phyloP scores from a whole-genome alignment of 2,113 vertebrate species.

The Thoracochromis brauschi region DNA sequence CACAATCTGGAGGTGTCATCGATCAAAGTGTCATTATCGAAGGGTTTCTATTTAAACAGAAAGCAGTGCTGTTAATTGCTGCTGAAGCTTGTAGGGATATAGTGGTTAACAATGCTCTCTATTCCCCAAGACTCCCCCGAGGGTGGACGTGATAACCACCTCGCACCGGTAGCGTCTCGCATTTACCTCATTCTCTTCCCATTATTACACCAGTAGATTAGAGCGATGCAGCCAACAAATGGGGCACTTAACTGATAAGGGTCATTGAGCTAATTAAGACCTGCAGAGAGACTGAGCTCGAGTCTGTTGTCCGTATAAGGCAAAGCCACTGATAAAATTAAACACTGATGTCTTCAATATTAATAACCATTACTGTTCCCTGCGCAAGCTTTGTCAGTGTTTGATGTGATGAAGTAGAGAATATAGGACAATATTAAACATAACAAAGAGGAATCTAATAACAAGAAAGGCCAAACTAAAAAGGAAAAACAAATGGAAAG shows the following conservation, averaged over 20 bases:
- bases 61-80: neutral
- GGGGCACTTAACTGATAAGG: neutral
- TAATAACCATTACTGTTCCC: neutral
- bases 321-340: neutral
- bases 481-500: neutral
- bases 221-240: neutral
- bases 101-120: neutral
- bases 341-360: neutral
- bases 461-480: neutral
- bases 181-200: neutral
- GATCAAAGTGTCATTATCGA: neutral
- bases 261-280: constrained; percentile 8
- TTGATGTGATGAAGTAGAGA: neutral
- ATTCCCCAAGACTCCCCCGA: neutral
- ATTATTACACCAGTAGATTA: neutral
- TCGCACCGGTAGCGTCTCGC: neutral
- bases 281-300: neutral
- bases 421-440: neutral
- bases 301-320: neutral
- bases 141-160: neutral
- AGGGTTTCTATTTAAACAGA: neutral
- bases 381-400: neutral
- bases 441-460: neutral
- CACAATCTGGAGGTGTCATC: neutral
- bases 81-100: neutral